A percentile compares a stretch with the other conserved stretches of the same genome.
phyloP scores from a whole-genome alignment of 2,888 invertebrate species.

The Chrysolina haemoptera region DNA sequence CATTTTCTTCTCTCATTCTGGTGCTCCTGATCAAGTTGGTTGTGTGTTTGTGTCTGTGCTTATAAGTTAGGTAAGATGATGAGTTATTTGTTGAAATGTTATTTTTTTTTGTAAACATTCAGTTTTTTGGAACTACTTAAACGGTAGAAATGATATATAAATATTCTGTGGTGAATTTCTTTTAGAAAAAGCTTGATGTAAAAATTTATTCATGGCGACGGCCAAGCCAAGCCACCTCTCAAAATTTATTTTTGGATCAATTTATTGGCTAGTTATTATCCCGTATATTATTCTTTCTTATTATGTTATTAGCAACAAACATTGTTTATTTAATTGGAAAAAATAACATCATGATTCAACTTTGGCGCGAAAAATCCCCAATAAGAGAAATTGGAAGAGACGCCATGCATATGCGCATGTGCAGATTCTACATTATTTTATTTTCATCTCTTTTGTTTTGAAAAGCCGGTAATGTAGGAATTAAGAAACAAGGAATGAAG shows the following conservation, averaged over 20 bases:
- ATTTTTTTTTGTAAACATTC: background rate
- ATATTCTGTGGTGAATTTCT: background rate
- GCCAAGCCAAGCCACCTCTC: background rate
- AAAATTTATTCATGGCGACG: background rate
- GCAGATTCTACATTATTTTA: no score
- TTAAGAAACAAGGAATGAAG: no score
- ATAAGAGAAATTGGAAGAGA: background rate
- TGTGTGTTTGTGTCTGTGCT: background rate
- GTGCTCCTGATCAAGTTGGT: background rate
- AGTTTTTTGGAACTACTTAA: background rate
- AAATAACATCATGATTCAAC: background rate
- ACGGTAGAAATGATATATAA: background rate
- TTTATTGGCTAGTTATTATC: background rate
- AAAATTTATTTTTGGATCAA: background rate
- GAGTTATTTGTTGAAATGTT: background rate
- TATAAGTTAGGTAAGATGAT: background rate
- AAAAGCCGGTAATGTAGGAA: slow-evolving; percentile 20
- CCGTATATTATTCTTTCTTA: background rate
- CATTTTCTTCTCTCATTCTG: background rate
- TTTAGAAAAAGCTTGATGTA: background rate
- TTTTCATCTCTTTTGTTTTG: slow-evolving; percentile 12
- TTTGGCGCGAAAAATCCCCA: slow-evolving; percentile 12
- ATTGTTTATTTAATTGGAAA: background rate
- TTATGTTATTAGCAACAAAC: background rate
- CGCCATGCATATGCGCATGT: slow-evolving; percentile 7